Conservation (phyloP, 1,140 invertebrate genomes). For the Drosophila bipectinata region DNA sequence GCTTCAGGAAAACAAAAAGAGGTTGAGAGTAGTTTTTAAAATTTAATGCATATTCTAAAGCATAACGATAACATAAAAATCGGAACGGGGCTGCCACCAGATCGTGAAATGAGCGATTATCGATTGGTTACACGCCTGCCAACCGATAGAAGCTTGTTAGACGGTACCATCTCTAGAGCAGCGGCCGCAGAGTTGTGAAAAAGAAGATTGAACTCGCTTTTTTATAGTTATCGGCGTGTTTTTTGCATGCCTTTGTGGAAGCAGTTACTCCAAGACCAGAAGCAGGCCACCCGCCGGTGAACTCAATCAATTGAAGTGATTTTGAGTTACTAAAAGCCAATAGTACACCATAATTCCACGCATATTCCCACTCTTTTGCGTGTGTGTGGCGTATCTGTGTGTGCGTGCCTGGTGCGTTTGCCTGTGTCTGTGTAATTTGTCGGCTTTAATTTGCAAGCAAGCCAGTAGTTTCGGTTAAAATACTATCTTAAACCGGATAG, state of each 20-base stretch:
- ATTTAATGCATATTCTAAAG: not conserved
- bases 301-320: conserved; percentile 7
- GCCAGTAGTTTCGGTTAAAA: conserved; percentile 28
- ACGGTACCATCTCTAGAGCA: conserved; percentile 26
- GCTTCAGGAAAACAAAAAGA: too few relatives aligned
- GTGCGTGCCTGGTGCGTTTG: conserved; percentile 17
- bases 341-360: conserved; percentile 25
- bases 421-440: conserved; percentile 47
- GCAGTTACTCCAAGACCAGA: conserved; percentile 2
- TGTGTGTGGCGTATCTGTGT: conserved; percentile 21
- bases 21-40: too few relatives aligned
- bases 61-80: not conserved
- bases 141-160: conserved; percentile 37
- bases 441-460: conserved; percentile 67
- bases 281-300: conserved; percentile 1
- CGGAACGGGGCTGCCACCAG: not conserved
- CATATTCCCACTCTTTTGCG: conserved; percentile 59
- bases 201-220: conserved; percentile 27
- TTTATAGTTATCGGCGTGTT: conserved; percentile 18
- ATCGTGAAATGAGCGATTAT: not conserved
- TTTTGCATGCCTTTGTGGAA: conserved; percentile 4
- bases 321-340: not conserved
- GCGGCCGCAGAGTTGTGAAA: conserved; percentile 44
- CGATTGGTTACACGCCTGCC: conserved; percentile 12
- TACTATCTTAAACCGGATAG: conserved; percentile 23